Evolutionary conservation across 2,113 vertebrate species (phyloP).

Genomic region (human (Homo sapiens)): GRCh38 chr5:159785501-159786000

Average conservation of each 20-base stretch:
- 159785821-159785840: neutral
- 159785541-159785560: too few relatives aligned
- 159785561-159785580: too few relatives aligned
- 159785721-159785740: neutral
- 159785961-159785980: neutral
- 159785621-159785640: too few relatives aligned
- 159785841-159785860: neutral
- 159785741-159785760: neutral
- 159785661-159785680: too few relatives aligned
- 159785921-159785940: neutral
- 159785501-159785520: too few relatives aligned
- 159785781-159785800: neutral
- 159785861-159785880: neutral
- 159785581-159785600: too few relatives aligned
- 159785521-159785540: too few relatives aligned
- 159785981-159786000: neutral
- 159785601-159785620: too few relatives aligned
- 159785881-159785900: neutral
- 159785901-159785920: neutral
- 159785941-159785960: neutral
- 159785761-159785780: neutral
- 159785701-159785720: neutral
- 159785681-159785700: too few relatives aligned
- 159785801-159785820: neutral
- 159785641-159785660: too few relatives aligned